Percentiles rank a stretch among this genome's conserved stretches.
These are phyloP conservation scores for Emys orbicularis DNA, from an alignment of 2,797 vertebrate species.

Conservation along the genomic window DNA sequence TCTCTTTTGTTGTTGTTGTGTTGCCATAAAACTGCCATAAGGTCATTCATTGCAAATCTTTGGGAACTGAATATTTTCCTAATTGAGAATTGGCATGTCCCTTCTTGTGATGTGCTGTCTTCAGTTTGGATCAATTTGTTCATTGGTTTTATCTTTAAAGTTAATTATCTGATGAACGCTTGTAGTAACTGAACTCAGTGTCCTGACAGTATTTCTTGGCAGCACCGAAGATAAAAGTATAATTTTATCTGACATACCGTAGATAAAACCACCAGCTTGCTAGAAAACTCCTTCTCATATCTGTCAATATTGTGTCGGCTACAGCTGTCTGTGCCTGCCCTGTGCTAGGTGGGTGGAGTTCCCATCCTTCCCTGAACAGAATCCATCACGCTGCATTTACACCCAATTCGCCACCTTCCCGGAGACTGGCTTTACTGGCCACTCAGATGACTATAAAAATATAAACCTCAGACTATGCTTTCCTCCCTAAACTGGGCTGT, in stretches of 20 bases:
- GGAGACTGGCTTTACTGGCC: background rate
- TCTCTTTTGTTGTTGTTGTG: background rate
- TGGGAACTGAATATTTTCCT: slow-evolving; percentile 10
- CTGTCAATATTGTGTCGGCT: background rate
- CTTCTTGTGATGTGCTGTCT: background rate
- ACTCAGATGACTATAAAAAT: background rate
- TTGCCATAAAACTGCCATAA: background rate
- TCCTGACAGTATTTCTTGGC: slow-evolving; percentile 4
- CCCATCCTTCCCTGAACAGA: background rate
- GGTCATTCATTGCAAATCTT: background rate
- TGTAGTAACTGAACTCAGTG: background rate
- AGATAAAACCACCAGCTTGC: slow-evolving; percentile 15
- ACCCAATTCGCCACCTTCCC: accelerated
- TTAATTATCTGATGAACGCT: slow-evolving; percentile 47
- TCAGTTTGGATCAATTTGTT: slow-evolving; percentile 41
- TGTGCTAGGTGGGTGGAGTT: background rate
- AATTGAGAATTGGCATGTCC: slow-evolving; percentile 18
- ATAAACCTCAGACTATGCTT: background rate
- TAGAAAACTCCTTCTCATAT: background rate
- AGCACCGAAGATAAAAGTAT: slow-evolving; percentile 9
- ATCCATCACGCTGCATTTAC: accelerated
- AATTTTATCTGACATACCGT: background rate
- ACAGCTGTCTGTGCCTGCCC: background rate
- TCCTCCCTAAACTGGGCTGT: background rate
- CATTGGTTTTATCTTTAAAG: background rate